Evolutionary conservation across 2,888 invertebrate genomes (phyloP).

Genomic region (Gisinianus flammeolus): DNA sequence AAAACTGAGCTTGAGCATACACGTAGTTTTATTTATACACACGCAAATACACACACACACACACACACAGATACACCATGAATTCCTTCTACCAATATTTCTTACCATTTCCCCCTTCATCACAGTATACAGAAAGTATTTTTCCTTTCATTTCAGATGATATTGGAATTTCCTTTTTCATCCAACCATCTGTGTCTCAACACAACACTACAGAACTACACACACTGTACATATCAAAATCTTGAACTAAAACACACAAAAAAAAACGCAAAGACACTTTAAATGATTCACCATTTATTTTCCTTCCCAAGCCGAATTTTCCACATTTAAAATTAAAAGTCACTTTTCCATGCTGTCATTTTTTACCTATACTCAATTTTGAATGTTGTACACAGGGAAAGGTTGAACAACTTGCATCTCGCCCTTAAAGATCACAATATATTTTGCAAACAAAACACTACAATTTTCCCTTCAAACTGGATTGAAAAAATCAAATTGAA

Average conservation of each 20-base stretch:
- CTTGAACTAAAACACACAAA: too few relatives aligned
- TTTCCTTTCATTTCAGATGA: background rate
- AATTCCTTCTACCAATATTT: background rate
- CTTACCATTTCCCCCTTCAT: background rate
- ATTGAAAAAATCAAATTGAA: too few relatives aligned
- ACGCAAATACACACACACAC: background rate
- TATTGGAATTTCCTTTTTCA: background rate
- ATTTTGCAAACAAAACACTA: too few relatives aligned
- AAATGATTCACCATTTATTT: background rate
- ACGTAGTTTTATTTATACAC: background rate
- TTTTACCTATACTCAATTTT: too few relatives aligned
- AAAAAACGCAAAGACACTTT: too few relatives aligned
- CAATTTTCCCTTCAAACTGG: too few relatives aligned
- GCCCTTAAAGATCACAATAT: too few relatives aligned
- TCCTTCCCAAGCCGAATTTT: background rate
- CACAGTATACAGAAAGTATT: background rate
- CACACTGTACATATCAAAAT: too few relatives aligned
- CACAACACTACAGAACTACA: too few relatives aligned
- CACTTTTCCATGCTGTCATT: background rate
- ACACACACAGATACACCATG: background rate
- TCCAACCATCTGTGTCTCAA: too few relatives aligned
- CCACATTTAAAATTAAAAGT: background rate
- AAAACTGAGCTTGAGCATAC: background rate
- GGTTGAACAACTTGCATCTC: too few relatives aligned
- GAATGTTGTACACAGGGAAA: too few relatives aligned